Evolutionary conservation across 1,140 invertebrate species (phyloP).

Genomic region (Cotesia vestalis): DNA sequence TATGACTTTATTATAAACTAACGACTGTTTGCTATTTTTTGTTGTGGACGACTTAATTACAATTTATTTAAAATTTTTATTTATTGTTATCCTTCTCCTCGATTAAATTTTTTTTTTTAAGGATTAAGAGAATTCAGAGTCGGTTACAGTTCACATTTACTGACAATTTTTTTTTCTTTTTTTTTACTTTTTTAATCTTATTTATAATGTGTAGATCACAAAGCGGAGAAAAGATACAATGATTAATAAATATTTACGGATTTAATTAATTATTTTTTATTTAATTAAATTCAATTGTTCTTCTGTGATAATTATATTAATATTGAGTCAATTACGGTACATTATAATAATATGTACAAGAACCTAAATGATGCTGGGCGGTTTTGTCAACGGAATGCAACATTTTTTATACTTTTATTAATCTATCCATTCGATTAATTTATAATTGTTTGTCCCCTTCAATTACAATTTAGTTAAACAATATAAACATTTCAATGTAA

Average conservation of each 20-base stretch:
- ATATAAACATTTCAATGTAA: too few species aligned
- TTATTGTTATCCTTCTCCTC: conserved; percentile 34
- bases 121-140: conserved; percentile 38
- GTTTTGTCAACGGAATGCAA: conserved; percentile 58
- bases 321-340: conserved; percentile 45
- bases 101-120: conserved; percentile 46
- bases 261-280: conserved; percentile 23
- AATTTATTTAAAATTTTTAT: conserved; percentile 52
- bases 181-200: conserved; percentile 12
- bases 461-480: neutral
- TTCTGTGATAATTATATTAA: conserved; percentile 39
- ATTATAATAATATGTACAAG: conserved; percentile 54
- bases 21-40: conserved; percentile 29
- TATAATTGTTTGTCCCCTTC: conserved; percentile 26
- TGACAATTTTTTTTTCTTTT: conserved; percentile 33
- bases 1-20: conserved; percentile 10
- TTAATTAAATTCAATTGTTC: conserved; percentile 37
- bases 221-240: conserved; percentile 45
- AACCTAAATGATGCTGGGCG: conserved; percentile 48
- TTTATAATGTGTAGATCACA: conserved; percentile 41
- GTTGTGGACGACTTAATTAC: conserved; percentile 44
- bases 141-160: conserved; percentile 42
- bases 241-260: conserved; percentile 36
- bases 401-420: conserved; percentile 45
- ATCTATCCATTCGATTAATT: neutral